Conservation (phyloP, 2,797 vertebrate species). For the Pangasius larnaudii region DNA sequence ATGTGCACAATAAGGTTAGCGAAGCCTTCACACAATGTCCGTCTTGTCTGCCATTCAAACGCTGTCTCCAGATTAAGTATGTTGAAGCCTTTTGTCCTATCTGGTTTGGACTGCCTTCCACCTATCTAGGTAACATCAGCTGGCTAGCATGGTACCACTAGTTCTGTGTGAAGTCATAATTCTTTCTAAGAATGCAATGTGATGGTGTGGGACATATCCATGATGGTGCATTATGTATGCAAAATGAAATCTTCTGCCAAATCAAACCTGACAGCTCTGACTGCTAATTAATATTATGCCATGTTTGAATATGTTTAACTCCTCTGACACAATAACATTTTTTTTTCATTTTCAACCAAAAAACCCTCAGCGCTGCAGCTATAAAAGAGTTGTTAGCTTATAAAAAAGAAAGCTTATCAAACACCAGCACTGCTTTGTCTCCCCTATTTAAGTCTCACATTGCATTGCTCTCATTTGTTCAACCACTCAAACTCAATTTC, state of each 20-base stretch:
- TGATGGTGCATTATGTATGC: neutral
- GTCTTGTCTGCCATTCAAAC: neutral
- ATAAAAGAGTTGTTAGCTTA: neutral
- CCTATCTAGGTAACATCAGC: neutral
- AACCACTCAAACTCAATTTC: constrained; percentile 24
- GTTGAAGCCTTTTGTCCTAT: neutral
- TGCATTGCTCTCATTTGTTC: neutral
- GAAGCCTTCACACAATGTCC: neutral
- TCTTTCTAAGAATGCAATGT: neutral
- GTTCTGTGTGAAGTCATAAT: neutral
- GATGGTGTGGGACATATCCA: neutral
- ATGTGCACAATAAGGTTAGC: neutral
- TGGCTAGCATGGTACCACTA: neutral
- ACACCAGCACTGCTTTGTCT: neutral
- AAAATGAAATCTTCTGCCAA: neutral
- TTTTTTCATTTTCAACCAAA: neutral
- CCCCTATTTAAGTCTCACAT: neutral
- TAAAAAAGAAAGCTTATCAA: neutral
- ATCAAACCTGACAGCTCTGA: neutral
- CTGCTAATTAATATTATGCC: neutral
- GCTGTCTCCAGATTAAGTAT: neutral
- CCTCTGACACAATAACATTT: neutral
- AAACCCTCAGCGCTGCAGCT: neutral
- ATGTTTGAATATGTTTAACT: neutral
- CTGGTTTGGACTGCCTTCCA: neutral